phyloP scores from a whole-genome alignment of 2,797 vertebrate species.

The Pogonophryne albipinna region DNA sequence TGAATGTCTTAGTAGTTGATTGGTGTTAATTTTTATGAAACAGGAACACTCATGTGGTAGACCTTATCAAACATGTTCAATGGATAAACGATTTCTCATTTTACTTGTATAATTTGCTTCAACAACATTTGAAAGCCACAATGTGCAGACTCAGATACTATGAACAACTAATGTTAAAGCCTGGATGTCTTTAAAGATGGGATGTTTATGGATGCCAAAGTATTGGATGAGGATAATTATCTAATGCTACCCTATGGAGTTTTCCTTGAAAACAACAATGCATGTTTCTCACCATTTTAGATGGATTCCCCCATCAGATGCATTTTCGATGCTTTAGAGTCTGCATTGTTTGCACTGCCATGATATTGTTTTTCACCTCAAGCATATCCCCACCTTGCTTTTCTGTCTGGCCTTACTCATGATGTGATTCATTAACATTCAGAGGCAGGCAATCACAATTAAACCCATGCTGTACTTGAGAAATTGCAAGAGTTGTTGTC shows the following conservation, averaged over 20 bases:
- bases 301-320: background rate
- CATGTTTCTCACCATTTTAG: conserved; percentile 3
- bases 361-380: too few species aligned
- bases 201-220: background rate
- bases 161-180: background rate
- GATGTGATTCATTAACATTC: conserved; percentile 55
- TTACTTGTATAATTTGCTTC: background rate
- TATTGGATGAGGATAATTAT: background rate
- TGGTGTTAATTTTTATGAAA: background rate
- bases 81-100: background rate
- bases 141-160: background rate
- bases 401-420: conserved; percentile 9
- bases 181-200: background rate
- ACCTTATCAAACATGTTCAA: background rate
- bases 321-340: background rate
- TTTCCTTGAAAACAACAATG: background rate
- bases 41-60: too few species aligned
- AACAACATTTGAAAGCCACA: too few species aligned
- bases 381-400: background rate
- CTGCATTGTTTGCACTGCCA: background rate
- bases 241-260: conserved; percentile 21
- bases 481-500: background rate
- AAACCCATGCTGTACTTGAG: background rate
- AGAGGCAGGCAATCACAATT: conserved; percentile 7
- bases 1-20: background rate